Evolutionary conservation across 2,113 vertebrate genomes (phyloP).

Genomic region (Grus americana): DNA sequence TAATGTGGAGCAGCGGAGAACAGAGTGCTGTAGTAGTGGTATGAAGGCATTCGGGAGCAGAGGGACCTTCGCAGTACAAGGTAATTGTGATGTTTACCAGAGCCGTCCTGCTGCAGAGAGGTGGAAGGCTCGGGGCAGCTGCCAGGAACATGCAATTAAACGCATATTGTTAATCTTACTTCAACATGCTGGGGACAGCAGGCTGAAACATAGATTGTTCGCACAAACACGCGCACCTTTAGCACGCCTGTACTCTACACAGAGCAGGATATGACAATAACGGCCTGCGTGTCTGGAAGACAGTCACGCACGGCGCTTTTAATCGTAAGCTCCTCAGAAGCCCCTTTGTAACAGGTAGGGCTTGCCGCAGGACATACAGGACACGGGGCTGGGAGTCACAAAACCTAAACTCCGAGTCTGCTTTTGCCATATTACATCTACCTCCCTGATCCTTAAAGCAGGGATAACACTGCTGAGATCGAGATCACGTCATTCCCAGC

Average conservation of each 20-base stretch:
- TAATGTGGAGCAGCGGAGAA: background rate
- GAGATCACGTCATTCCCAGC: rapidly evolving
- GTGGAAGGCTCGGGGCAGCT: background rate
- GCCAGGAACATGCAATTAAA: background rate
- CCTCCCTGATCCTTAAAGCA: background rate
- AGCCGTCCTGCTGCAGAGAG: background rate
- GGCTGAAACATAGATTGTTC: background rate
- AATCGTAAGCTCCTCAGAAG: background rate
- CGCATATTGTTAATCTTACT: background rate
- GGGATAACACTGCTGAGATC: background rate
- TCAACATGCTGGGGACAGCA: background rate
- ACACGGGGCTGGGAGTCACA: background rate
- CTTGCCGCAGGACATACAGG: rapidly evolving
- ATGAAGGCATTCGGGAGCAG: background rate
- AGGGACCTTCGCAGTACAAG: background rate
- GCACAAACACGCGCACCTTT: background rate
- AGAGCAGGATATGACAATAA: background rate
- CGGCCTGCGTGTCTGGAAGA: rapidly evolving
- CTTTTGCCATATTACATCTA: background rate
- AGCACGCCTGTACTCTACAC: background rate
- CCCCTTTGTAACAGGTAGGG: rapidly evolving
- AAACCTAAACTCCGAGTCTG: background rate
- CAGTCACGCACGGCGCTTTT: rapidly evolving
- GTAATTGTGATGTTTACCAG: background rate
- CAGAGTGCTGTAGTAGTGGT: background rate